A percentile compares a stretch with the other conserved stretches of the same genome.
phyloP scores from a whole-genome alignment of 2,797 vertebrate species.

The Muscicapa striata region DNA sequence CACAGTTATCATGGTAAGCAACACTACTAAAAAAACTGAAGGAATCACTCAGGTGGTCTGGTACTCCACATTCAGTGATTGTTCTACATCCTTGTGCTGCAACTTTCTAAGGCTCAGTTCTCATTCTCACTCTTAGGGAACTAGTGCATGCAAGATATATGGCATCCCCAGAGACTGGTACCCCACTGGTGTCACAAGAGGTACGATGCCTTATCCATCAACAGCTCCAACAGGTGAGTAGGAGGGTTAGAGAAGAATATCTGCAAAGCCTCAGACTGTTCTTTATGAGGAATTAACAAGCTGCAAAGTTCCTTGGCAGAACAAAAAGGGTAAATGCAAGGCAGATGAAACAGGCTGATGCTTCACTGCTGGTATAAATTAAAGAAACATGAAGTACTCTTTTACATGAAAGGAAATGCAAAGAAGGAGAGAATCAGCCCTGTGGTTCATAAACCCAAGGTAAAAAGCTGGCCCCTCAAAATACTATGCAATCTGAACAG shows the following conservation, averaged over 20 bases:
- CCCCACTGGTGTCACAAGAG: fast-evolving
- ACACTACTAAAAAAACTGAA: not conserved
- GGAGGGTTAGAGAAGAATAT: not conserved
- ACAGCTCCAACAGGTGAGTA: not conserved
- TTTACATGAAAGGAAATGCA: not conserved
- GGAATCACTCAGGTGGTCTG: not conserved
- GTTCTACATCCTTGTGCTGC: not conserved
- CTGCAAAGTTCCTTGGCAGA: not conserved
- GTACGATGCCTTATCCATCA: not conserved
- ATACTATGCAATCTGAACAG: not conserved
- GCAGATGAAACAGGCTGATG: not conserved
- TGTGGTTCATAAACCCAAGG: not conserved
- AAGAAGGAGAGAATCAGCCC: not conserved
- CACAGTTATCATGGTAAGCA: not conserved
- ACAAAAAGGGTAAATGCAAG: not conserved
- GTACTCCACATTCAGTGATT: not conserved
- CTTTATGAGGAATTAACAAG: not conserved
- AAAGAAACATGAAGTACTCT: not conserved
- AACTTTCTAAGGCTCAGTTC: not conserved
- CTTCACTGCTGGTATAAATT: not conserved
- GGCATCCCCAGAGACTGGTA: not conserved
- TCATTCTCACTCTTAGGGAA: not conserved
- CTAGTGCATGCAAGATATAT: not conserved
- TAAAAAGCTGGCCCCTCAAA: not conserved
- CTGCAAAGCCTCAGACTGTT: not conserved